Evolutionary conservation across 1,140 invertebrate genomes (phyloP).

Genomic region (Augochlora pura): DNA sequence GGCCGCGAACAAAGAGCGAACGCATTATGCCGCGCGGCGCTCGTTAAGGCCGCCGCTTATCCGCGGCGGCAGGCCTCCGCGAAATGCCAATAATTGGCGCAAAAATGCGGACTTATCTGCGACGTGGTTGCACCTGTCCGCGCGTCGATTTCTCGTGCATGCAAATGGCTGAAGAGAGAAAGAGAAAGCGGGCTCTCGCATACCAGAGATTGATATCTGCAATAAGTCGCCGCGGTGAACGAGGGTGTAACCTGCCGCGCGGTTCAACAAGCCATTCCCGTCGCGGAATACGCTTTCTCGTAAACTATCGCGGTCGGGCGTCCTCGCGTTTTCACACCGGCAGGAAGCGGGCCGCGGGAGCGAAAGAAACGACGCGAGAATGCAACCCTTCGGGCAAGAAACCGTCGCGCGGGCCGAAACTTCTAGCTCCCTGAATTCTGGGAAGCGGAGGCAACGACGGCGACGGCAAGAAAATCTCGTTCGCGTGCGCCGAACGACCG

Average conservation of each 20-base stretch:
- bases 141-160: constrained; percentile 48
- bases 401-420: not conserved
- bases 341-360: too few relatives aligned
- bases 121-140: constrained; percentile 67
- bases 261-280: constrained; percentile 40
- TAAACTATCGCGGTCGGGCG: constrained; percentile 1
- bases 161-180: constrained; percentile 59
- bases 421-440: too few relatives aligned
- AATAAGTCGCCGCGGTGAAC: constrained; percentile 62
- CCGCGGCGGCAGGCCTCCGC: constrained; percentile 57
- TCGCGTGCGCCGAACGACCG: constrained; percentile 19
- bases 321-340: not conserved
- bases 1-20: constrained; percentile 47
- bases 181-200: constrained; percentile 50
- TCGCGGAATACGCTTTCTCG: constrained; percentile 20
- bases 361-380: not conserved
- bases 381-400: not conserved
- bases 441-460: not conserved
- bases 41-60: constrained; percentile 60
- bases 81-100: constrained; percentile 76
- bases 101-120: constrained; percentile 71
- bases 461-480: constrained; percentile 11
- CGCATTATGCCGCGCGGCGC: constrained; percentile 58
- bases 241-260: constrained; percentile 55
- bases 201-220: constrained; percentile 67